These are phyloP conservation scores for Macquaria australasica DNA, from an alignment of 2,113 vertebrate genomes.

Conservation along the genomic window DNA sequence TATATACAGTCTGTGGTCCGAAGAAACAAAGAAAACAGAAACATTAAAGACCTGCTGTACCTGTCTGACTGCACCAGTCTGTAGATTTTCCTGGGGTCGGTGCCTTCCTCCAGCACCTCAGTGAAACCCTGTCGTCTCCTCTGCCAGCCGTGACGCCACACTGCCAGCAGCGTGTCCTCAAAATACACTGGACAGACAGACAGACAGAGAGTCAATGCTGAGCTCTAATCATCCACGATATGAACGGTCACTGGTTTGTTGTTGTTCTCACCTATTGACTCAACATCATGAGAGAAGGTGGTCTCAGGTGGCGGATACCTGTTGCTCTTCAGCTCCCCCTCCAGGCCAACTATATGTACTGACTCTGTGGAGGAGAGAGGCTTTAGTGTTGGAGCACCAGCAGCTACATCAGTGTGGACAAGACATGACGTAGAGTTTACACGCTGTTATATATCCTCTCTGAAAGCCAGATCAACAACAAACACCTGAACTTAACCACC, in stretches of 20 bases:
- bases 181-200: conserved; percentile 82
- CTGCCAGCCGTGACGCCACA: conserved; percentile 92
- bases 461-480: neutral
- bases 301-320: conserved; percentile 72
- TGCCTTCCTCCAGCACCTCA: conserved; percentile 85
- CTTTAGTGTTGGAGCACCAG: neutral
- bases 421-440: neutral
- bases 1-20: no score
- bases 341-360: conserved; percentile 85
- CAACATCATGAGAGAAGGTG: conserved; percentile 82
- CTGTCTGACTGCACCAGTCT: conserved; percentile 87
- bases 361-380: conserved; percentile 69
- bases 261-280: conserved; percentile 86
- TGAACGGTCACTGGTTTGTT: neutral
- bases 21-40: no score
- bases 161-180: conserved; percentile 85
- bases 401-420: neutral
- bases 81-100: conserved; percentile 85
- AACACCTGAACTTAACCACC: neutral
- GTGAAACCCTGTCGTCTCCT: conserved; percentile 78
- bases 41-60: conserved; percentile 54
- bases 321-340: conserved; percentile 78
- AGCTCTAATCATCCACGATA: neutral
- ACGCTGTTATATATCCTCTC: neutral
- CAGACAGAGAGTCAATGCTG: neutral